Evolutionary conservation across 2,113 vertebrate genomes (phyloP).

Genomic region (Oxyruncus cristatus): DNA sequence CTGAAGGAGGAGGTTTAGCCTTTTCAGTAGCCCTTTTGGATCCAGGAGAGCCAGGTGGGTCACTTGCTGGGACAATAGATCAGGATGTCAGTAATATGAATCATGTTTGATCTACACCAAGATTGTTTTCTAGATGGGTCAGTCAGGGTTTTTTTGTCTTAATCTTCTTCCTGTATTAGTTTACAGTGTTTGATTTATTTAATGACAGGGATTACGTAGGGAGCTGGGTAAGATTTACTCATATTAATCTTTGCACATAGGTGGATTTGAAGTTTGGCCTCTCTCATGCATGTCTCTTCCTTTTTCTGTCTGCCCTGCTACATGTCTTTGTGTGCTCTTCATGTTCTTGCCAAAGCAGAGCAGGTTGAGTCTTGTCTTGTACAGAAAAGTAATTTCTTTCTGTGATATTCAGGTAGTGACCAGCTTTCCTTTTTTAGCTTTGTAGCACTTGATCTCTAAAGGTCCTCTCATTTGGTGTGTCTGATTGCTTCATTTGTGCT

Average conservation of each 20-base stretch:
- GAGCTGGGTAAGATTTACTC: not conserved
- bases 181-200: not conserved
- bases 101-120: not conserved
- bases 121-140: not conserved
- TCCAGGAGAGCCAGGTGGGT: not conserved
- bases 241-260: not conserved
- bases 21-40: not conserved
- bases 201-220: not conserved
- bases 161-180: not conserved
- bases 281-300: not conserved
- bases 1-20: not conserved
- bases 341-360: not conserved
- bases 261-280: not conserved
- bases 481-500: not conserved
- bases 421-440: not conserved
- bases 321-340: not conserved
- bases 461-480: not conserved
- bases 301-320: not conserved
- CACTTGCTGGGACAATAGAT: not conserved
- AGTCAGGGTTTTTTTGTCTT: not conserved
- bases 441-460: not conserved
- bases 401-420: not conserved
- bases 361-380: not conserved
- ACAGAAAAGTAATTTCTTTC: not conserved
- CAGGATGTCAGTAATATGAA: not conserved